phyloP scores from a whole-genome alignment of 2,113 vertebrate species.

The Trochalopteron elliotii region DNA sequence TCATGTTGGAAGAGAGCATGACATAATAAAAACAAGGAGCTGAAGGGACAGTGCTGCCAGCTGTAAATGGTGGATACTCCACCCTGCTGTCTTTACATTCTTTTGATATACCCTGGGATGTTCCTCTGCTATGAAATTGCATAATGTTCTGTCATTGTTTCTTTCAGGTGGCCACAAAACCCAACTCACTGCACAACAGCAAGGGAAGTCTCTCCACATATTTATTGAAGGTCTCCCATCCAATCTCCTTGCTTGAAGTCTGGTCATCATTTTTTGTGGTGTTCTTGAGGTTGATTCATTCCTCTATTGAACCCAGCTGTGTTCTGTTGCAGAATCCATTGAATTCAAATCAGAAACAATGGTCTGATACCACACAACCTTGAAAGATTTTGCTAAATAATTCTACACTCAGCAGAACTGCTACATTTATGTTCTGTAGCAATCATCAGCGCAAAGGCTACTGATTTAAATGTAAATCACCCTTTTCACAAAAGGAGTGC shows the following conservation, averaged over 20 bases:
- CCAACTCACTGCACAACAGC: background rate
- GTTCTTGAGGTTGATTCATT: background rate
- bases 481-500: background rate
- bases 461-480: conserved; percentile 38
- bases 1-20: background rate
- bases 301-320: background rate
- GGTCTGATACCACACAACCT: background rate
- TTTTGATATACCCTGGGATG: background rate
- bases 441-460: background rate
- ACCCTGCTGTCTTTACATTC: background rate
- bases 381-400: conserved; percentile 44
- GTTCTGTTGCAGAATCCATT: background rate
- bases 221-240: background rate
- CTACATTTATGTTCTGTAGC: background rate
- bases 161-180: background rate
- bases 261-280: background rate
- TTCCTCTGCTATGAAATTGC: background rate
- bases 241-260: background rate
- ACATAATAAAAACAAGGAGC: background rate
- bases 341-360: conserved; percentile 10
- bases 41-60: background rate
- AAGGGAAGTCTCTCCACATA: background rate
- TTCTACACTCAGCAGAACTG: background rate
- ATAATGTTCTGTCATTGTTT: background rate
- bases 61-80: background rate